Evolutionary conservation across 2,113 vertebrate genomes (phyloP).

Genomic region (Sprattus sprattus): DNA sequence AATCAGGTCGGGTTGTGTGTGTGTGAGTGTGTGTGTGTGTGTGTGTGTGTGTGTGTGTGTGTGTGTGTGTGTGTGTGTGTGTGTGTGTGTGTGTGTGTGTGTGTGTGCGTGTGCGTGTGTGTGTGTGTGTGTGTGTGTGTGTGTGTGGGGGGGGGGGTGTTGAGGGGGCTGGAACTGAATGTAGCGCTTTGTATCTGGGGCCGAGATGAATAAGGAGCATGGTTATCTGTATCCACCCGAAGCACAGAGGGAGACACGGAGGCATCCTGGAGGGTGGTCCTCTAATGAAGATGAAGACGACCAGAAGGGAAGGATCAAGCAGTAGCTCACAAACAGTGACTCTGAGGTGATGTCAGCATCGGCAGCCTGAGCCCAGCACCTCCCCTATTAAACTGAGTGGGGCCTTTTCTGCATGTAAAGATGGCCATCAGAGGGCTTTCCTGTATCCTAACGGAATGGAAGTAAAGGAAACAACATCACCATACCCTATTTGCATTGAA

Average conservation of each 20-base stretch:
- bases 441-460: not conserved
- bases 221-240: not conserved
- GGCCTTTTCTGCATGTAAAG: not conserved
- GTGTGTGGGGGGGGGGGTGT: not conserved
- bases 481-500: not conserved
- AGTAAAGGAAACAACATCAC: not conserved
- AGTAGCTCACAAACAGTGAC: not conserved
- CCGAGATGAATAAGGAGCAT: not conserved
- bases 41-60: not conserved
- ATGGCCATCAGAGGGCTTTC: not conserved
- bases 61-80: not conserved
- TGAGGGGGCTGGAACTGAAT: not conserved
- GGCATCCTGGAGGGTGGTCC: not conserved
- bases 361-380: too few relatives aligned
- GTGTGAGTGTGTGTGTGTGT: not conserved
- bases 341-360: conserved; percentile 5
- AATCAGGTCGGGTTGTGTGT: conserved; percentile 18
- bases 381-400: not conserved
- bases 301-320: not conserved
- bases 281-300: not conserved
- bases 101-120: not conserved
- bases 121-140: not conserved
- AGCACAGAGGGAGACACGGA: not conserved
- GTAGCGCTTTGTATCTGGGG: not conserved
- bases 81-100: not conserved